Conservation (phyloP, 2,888 invertebrate genomes). For the Drosophila aldrichi region DNA sequence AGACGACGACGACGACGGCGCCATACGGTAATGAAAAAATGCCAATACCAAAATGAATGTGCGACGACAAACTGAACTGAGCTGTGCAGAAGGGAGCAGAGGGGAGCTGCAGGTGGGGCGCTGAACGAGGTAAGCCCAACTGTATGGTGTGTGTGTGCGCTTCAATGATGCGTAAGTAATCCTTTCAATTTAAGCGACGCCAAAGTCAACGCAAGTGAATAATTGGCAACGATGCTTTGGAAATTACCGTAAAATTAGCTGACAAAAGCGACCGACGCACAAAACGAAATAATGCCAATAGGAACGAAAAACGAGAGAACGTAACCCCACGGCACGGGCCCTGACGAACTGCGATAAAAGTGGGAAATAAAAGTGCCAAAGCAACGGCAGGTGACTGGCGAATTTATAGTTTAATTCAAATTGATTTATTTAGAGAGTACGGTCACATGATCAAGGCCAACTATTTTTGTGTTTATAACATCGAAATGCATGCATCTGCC, state of each 20-base stretch:
- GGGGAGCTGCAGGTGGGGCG: slow-evolving; percentile 8
- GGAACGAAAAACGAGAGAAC: neutral
- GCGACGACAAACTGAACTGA: slow-evolving; percentile 38
- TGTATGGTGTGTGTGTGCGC: slow-evolving; percentile 41
- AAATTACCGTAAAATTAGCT: slow-evolving; percentile 81
- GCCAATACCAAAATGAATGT: slow-evolving; percentile 73
- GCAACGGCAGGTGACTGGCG: neutral
- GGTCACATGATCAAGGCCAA: too few relatives aligned
- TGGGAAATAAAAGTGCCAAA: neutral
- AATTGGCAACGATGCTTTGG: slow-evolving; percentile 76
- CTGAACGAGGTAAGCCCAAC: slow-evolving; percentile 19
- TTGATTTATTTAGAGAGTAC: too few relatives aligned
- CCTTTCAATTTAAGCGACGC: slow-evolving; percentile 76
- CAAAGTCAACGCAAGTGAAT: slow-evolving; percentile 74
- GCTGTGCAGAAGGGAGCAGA: too few relatives aligned
- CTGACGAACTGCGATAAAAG: neutral
- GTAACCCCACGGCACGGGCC: neutral
- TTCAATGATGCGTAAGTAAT: slow-evolving; percentile 74
- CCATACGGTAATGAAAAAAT: slow-evolving; percentile 71
- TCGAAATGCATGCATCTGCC: too few relatives aligned
- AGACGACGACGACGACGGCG: slow-evolving; percentile 22
- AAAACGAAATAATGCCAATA: slow-evolving; percentile 22
- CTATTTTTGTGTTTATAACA: too few relatives aligned
- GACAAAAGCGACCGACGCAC: slow-evolving; percentile 41
- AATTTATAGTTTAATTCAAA: neutral